These are phyloP conservation scores for Apteryx owenii DNA, from an alignment of 2,113 vertebrate species.

Conservation along the genomic window DNA sequence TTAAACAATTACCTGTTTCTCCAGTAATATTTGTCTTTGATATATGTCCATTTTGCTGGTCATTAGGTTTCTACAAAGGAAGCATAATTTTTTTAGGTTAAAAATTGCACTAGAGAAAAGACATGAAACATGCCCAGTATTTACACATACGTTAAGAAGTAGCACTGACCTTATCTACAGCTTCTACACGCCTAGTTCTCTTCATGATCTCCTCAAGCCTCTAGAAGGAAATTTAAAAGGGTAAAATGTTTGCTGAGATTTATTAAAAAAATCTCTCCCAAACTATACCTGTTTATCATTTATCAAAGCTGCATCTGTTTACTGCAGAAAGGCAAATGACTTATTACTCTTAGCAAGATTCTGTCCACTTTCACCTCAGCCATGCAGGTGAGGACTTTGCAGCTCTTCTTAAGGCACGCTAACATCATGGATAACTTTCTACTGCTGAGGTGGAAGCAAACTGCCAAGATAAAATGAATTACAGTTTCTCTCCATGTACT, in stretches of 20 bases:
- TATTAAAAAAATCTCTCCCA: neutral
- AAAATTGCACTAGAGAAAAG: neutral
- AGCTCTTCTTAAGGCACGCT: neutral
- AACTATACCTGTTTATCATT: neutral
- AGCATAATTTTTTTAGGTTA: constrained; percentile 11
- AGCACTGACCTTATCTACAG: constrained; percentile 85
- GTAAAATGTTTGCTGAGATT: neutral
- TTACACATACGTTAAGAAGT: neutral
- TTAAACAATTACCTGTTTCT: constrained; percentile 79
- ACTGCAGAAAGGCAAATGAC: neutral
- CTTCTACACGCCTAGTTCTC: constrained; percentile 90
- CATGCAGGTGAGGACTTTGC: neutral
- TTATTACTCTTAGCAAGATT: neutral
- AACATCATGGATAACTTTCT: neutral
- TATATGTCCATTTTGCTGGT: constrained; percentile 88
- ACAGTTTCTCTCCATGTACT: neutral
- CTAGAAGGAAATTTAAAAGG: constrained; percentile 72
- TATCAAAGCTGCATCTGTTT: neutral
- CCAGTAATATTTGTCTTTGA: constrained; percentile 69
- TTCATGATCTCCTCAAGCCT: constrained; percentile 98
- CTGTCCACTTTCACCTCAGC: neutral
- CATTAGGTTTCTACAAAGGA: constrained; percentile 82
- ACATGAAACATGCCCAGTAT: neutral
- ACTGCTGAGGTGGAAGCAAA: neutral
- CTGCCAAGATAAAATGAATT: neutral